phyloP scores from a whole-genome alignment of 2,888 invertebrate species.

The Metallyticus violacea region DNA sequence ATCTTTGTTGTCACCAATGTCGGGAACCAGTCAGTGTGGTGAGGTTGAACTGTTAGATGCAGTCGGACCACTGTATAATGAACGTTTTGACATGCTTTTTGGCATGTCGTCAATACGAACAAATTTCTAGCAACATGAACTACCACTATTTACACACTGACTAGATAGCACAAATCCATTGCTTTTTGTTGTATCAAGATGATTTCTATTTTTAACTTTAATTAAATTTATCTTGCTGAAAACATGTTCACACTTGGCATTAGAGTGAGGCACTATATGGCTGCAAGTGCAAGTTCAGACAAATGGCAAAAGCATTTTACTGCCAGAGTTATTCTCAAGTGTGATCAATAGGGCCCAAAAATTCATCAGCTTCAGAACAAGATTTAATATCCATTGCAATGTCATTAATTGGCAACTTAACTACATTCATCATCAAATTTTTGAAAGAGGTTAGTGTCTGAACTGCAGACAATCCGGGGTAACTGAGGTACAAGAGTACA shows the following conservation, averaged over 20 bases:
- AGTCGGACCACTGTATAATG: neutral
- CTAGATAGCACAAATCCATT: neutral
- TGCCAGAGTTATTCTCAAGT: neutral
- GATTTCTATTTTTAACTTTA: slow-evolving; percentile 35
- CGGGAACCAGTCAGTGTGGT: neutral
- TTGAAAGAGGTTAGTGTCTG: neutral
- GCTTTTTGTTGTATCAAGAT: neutral
- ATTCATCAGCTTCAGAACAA: neutral
- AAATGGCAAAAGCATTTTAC: slow-evolving; percentile 19
- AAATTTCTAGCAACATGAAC: neutral
- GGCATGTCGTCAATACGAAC: neutral
- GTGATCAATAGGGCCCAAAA: neutral
- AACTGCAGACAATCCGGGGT: neutral
- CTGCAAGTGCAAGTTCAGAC: slow-evolving; percentile 31
- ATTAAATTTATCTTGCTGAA: slow-evolving; percentile 34
- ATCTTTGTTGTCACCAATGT: too few species aligned
- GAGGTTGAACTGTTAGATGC: neutral
- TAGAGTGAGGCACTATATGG: slow-evolving; percentile 35
- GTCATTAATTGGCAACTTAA: neutral
- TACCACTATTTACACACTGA: neutral
- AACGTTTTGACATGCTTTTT: neutral
- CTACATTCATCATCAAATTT: neutral
- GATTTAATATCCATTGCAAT: neutral
- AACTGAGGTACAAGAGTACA: neutral
- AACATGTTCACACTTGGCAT: slow-evolving; percentile 35